Evolutionary conservation across 2,113 vertebrate species (phyloP).

Genomic region (Labeo rohita): DNA sequence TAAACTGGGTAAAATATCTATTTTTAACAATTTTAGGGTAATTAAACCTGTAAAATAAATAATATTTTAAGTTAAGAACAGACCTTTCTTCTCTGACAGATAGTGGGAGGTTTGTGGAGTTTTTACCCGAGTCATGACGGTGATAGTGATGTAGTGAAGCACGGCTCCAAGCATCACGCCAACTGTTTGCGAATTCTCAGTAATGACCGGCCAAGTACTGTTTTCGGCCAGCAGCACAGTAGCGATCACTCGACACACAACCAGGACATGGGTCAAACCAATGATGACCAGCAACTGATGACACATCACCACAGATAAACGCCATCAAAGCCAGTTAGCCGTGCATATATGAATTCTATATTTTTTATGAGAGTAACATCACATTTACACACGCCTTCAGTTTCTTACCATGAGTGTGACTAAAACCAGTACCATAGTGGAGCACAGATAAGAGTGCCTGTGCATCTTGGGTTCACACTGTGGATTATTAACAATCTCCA

Average conservation of each 20-base stretch:
- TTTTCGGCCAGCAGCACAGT: constrained; percentile 72
- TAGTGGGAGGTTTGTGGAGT: background rate
- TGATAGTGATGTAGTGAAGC: constrained; percentile 87
- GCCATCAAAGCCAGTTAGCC: constrained; percentile 3
- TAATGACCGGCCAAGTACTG: constrained; percentile 63
- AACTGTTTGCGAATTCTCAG: constrained; percentile 73
- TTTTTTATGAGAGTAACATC: background rate
- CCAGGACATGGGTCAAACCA: constrained; percentile 66
- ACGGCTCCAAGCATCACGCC: constrained; percentile 83
- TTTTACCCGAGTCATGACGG: constrained; percentile 83
- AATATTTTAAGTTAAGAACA: too few species aligned
- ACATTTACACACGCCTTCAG: background rate
- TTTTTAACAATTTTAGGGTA: too few species aligned
- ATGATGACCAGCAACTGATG: constrained; percentile 54
- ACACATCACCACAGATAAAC: constrained; percentile 17
- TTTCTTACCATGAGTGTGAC: constrained; percentile 75
- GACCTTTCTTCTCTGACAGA: background rate
- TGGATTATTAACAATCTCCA: constrained; percentile 67
- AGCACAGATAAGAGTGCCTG: constrained; percentile 77
- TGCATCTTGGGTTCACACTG: constrained; percentile 49
- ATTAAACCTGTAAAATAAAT: too few species aligned
- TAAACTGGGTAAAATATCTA: too few species aligned
- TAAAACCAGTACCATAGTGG: constrained; percentile 71
- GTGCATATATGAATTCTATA: background rate
- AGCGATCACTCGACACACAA: constrained; percentile 86